phyloP scores from a whole-genome alignment of 2,888 invertebrate species.

The Eumacrocentrus americanus region DNA sequence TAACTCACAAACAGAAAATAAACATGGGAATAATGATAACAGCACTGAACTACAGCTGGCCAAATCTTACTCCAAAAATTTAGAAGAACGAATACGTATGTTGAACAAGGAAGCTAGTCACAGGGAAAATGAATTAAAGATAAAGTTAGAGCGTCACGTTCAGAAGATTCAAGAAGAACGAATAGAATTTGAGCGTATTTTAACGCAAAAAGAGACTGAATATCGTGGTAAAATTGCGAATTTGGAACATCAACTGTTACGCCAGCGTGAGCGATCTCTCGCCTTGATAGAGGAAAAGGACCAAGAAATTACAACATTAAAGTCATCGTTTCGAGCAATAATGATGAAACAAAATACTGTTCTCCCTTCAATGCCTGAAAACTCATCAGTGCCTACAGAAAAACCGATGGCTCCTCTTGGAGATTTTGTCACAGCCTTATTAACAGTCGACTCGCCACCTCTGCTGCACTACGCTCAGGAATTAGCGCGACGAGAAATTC shows the following conservation, averaged over 20 bases:
- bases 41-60: constrained; percentile 61
- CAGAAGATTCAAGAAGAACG: constrained; percentile 58
- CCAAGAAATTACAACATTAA: constrained; percentile 70
- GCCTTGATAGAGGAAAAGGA: constrained; percentile 82
- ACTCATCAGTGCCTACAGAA: constrained; percentile 35
- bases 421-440: constrained; percentile 54
- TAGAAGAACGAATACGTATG: constrained; percentile 72
- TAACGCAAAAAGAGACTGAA: constrained; percentile 63
- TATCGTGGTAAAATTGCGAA: constrained; percentile 64
- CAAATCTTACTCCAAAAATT: constrained; percentile 68
- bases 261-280: constrained; percentile 82
- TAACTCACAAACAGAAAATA: constrained; percentile 38
- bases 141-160: constrained; percentile 66
- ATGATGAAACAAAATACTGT: constrained; percentile 56
- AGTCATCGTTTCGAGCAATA: constrained; percentile 66
- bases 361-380: constrained; percentile 43
- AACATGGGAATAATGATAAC: constrained; percentile 42
- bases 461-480: constrained; percentile 85
- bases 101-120: constrained; percentile 69
- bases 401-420: constrained; percentile 42
- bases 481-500: constrained; percentile 79
- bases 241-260: constrained; percentile 75
- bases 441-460: constrained; percentile 70
- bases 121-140: constrained; percentile 69
- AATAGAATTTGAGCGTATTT: constrained; percentile 46